Evolutionary conservation across 2,888 invertebrate species (phyloP).

Genomic region (Amiota mariae): DNA sequence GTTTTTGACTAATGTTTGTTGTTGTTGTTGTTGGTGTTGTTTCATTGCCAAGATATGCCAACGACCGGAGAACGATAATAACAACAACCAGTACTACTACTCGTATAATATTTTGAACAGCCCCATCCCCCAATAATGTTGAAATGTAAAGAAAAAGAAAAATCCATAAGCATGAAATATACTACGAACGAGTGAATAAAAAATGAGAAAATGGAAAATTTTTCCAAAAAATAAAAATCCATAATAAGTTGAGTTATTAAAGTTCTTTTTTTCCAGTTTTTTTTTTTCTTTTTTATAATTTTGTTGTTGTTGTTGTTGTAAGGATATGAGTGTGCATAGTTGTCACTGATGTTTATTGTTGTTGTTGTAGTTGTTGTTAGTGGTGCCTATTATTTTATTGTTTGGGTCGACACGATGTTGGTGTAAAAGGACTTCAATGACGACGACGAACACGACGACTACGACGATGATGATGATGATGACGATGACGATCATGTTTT

Average conservation of each 20-base stretch:
- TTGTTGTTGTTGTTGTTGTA: not conserved
- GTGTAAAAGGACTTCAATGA: conserved; percentile 44
- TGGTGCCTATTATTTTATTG: conserved; percentile 28
- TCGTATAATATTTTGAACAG: conserved; percentile 22
- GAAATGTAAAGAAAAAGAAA: not conserved
- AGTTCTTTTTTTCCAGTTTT: conserved; percentile 48
- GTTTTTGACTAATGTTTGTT: conserved; percentile 30
- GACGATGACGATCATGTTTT: not conserved
- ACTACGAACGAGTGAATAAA: conserved; percentile 39
- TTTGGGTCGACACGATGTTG: conserved; percentile 13
- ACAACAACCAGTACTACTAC: conserved; percentile 2
- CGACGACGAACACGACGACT: not conserved
- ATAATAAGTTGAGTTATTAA: conserved; percentile 66
- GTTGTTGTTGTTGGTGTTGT: too few relatives aligned
- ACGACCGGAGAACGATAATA: not conserved
- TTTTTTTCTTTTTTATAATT: conserved; percentile 21
- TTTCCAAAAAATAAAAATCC: conserved; percentile 58
- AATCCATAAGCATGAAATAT: conserved; percentile 14
- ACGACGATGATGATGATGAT: not conserved
- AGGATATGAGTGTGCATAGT: conserved; percentile 18
- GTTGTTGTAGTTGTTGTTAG: conserved; percentile 8
- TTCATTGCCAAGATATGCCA: conserved; percentile 31
- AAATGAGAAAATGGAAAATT: conserved; percentile 41
- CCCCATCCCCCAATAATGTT: not conserved
- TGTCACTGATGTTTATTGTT: not conserved